A percentile compares a stretch with the other conserved stretches of the same genome.
These are phyloP conservation scores for Chlorocebus sabaeus DNA, from an alignment of 2,113 vertebrate genomes.

Conservation along the genomic window DNA sequence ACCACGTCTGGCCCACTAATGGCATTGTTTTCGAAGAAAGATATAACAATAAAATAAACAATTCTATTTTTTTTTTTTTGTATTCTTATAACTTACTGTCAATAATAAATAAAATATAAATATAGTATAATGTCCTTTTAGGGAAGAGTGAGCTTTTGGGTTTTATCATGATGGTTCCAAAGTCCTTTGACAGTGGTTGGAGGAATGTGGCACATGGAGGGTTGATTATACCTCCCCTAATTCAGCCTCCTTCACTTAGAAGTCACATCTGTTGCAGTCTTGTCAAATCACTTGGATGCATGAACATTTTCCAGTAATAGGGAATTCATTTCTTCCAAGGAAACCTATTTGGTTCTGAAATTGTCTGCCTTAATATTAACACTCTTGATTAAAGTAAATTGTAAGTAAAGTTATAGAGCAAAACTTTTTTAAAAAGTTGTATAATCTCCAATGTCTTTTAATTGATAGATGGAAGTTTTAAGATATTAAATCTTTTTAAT, in stretches of 20 bases:
- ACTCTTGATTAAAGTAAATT: slow-evolving; percentile 30
- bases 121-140: background rate
- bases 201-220: background rate
- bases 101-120: background rate
- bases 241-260: background rate
- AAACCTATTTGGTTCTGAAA: slow-evolving; percentile 41
- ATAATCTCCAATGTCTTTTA: slow-evolving; percentile 42
- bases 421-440: background rate
- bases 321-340: background rate
- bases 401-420: background rate
- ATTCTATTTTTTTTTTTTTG: background rate
- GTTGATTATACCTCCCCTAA: background rate
- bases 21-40: background rate
- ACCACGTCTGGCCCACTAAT: background rate
- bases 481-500: slow-evolving; percentile 3
- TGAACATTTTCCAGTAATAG: background rate
- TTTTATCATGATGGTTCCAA: slow-evolving; percentile 15
- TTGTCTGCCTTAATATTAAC: slow-evolving; percentile 38
- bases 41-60: background rate
- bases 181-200: background rate
- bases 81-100: background rate
- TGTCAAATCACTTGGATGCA: background rate
- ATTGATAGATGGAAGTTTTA: background rate
- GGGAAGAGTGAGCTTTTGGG: background rate
- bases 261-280: background rate